Evolutionary conservation across 2,888 invertebrate species (phyloP).

Genomic region (Macrophya alboannulata): DNA sequence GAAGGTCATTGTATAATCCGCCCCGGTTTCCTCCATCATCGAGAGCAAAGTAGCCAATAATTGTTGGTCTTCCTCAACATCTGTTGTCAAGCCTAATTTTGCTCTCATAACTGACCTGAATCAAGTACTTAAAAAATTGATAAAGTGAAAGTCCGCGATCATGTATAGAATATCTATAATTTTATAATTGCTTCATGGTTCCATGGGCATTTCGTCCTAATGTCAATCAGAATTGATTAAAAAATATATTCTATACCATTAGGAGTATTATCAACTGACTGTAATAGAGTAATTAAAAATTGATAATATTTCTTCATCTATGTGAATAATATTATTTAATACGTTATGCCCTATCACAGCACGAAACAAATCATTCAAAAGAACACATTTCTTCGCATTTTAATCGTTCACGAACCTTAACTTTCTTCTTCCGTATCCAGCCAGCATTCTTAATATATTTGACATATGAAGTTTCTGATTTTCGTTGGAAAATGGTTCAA

Average conservation of each 20-base stretch:
- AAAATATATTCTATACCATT: neutral
- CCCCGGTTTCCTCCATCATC: conserved; percentile 85
- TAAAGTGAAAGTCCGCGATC: neutral
- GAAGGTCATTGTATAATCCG: conserved; percentile 85
- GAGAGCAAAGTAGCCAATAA: conserved; percentile 82
- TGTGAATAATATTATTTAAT: neutral
- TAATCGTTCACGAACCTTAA: conserved; percentile 73
- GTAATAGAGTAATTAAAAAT: neutral
- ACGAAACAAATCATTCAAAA: neutral
- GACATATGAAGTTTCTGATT: conserved; percentile 81
- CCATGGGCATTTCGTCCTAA: neutral
- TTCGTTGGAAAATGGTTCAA: conserved; percentile 81
- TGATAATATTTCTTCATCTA: neutral
- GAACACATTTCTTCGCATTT: neutral
- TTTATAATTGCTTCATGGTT: neutral
- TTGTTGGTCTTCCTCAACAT: conserved; percentile 81
- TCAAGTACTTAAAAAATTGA: conserved; percentile 5
- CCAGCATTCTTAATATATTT: conserved; percentile 80
- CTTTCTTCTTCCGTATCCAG: conserved; percentile 81
- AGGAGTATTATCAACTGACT: neutral
- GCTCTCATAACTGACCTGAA: conserved; percentile 80
- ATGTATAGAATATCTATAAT: neutral
- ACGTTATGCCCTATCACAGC: neutral
- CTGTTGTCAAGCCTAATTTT: conserved; percentile 83
- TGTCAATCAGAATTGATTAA: neutral